Evolutionary conservation across 1,140 invertebrate genomes (phyloP).

Genomic region (Asobara japonica): DNA sequence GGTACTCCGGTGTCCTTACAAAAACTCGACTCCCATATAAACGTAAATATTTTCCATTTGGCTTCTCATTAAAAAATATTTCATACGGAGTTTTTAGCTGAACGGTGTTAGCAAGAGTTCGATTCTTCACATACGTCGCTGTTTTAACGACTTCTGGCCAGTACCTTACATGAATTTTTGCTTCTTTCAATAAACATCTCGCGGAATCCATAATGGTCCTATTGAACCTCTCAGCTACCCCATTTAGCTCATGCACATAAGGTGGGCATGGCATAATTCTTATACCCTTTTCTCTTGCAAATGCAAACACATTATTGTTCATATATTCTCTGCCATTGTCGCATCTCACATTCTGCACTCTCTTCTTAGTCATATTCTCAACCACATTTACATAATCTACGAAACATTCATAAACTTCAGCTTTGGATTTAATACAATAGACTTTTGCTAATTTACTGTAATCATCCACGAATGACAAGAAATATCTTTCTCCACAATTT

Average conservation of each 20-base stretch:
- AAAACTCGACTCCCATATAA: not conserved
- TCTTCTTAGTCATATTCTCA: slow-evolving; percentile 36
- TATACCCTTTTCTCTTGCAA: slow-evolving; percentile 39
- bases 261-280: slow-evolving; percentile 26
- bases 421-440: slow-evolving; percentile 37
- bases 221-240: slow-evolving; percentile 33
- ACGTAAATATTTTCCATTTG: not conserved
- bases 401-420: slow-evolving; percentile 31
- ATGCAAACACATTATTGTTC: slow-evolving; percentile 34
- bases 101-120: slow-evolving; percentile 32
- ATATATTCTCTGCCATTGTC: slow-evolving; percentile 43
- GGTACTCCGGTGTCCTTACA: not conserved
- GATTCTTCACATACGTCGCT: slow-evolving; percentile 41
- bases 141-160: slow-evolving; percentile 42
- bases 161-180: slow-evolving; percentile 27
- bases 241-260: slow-evolving; percentile 37
- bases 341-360: slow-evolving; percentile 38
- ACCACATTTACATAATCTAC: slow-evolving; percentile 37
- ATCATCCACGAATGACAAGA: slow-evolving; percentile 38
- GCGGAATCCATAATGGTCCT: slow-evolving; percentile 32
- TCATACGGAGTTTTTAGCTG: slow-evolving; percentile 39
- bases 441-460: slow-evolving; percentile 36
- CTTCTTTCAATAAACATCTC: slow-evolving; percentile 37
- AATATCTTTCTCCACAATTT: slow-evolving; percentile 30
- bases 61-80: slow-evolving; percentile 35